Base-by-base conservation (phyloP, 2,797 vertebrate species). In the Ceryle rudis region DNA sequence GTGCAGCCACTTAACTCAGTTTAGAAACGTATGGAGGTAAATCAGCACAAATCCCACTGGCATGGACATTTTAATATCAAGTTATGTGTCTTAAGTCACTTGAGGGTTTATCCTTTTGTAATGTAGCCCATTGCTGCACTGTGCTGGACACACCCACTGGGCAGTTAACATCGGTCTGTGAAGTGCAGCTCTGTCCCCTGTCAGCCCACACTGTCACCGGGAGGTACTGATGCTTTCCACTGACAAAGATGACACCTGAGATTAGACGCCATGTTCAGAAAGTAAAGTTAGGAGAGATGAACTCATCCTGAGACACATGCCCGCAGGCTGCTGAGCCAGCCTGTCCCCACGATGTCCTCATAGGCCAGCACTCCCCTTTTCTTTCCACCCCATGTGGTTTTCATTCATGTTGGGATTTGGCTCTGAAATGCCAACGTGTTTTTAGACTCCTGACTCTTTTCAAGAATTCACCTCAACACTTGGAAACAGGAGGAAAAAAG, bases 401-500 rank as follows among this genome's bases (percentile, higher is more conserved):
- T 60, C 22, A 49, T 86, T 75, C 67, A 1, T 3, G 3, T 20
- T 2, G 6, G 64, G 51, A 64, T 64, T 77, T 80, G 71, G 22
- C 42, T 62, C 29, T 74, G 64, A 70, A 89, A 71, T 37, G 29
- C 35, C 33, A 23, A 35, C 6, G 10, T 44, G 18, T 13, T 91
- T 89, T 79, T 26, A 82, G 71, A 33, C 31, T 77, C 14, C 29
- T 31, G 20, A 79, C 25, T 72, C 35, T 79, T 90, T 69, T 71
- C 58, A 72, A 54, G 42, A 92, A 82, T 82, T 92, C 54, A 55
- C 51, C 46, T 41, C 28, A 23, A 39, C 6, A 1, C 52, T 92
- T 67, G 89, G 86, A 82, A 95, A 66, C 60, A 35, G 74, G 13
- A 44, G 66, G 62, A 55, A 26, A 70, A 86, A 91, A 73, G 33